Base-by-base conservation (phyloP, 2,113 vertebrate genomes). In the Hydrochoerus hydrochaeris region DNA sequence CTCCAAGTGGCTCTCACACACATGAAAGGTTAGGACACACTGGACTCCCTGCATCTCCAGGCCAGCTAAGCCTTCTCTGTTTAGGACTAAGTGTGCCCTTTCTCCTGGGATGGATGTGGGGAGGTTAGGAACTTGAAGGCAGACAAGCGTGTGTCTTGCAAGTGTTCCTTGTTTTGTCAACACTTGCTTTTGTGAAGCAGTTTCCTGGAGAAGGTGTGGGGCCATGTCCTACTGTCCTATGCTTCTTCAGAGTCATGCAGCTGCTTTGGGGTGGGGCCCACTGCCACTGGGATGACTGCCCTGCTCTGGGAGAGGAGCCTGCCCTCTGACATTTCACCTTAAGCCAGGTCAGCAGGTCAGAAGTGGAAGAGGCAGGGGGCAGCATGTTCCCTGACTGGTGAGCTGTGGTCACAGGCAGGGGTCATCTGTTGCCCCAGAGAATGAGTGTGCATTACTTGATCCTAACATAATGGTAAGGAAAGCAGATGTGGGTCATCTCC, bases 351-450 rank as follows among this genome's bases (percentile, higher is more conserved):
- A 35, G 46, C 62, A 32, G 81, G 28, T 46, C 38, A 41, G 41
- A 67, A 75, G 17, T 41, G 22, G n/a, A 52, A 20, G 63, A 38
- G 60, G 24, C 60, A 17, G 44, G 26, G 20, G 52, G 0, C 5
- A 26, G 32, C 0, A 0, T 14, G 10, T 63, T 77, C 58, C 7
- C 44, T 63, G 44, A 41, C 4, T 1, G 0, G 6, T 30, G 35
- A 71, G 32, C 60, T 3, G 2, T 67, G 63, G 46, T 73, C 35
- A 5, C 22, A 28, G 35, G 32, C 20, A 16, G 44, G 58, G 54
- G 28, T 11, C 24, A 13, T 60, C 12, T 85, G 9, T 71, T 65
- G 52, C 6, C 41, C 67, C 30, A 5, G 57, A 81, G 41, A 54
- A 89, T 58, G 82, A 28, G 41, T 19, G 19, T 9, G 41, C 3